phyloP scores from a whole-genome alignment of 2,113 vertebrate species.

The Pogona vitticeps region DNA sequence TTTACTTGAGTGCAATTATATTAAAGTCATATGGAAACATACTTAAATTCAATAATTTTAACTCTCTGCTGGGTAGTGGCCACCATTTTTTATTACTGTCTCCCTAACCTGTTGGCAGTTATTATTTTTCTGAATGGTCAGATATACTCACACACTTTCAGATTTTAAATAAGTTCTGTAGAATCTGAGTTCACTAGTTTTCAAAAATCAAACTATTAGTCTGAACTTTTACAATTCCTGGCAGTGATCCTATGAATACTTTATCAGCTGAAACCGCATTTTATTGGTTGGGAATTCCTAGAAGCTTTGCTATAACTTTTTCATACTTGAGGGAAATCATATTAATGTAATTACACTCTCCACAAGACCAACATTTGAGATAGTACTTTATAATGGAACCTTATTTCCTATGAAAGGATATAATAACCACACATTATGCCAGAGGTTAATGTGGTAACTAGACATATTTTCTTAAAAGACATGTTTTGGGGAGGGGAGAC shows the following conservation, averaged over 20 bases:
- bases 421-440: background rate
- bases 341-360: constrained; percentile 4
- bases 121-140: background rate
- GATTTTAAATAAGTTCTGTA: background rate
- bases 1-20: background rate
- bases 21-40: background rate
- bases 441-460: background rate
- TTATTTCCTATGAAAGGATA: background rate
- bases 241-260: background rate
- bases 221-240: constrained; percentile 9
- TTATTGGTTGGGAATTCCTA: constrained; percentile 5
- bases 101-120: background rate
- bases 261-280: background rate
- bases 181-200: background rate
- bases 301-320: constrained; percentile 8
- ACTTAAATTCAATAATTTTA: background rate
- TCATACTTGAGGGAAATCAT: constrained; percentile 7
- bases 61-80: background rate
- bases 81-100: background rate
- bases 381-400: background rate
- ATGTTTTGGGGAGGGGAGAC: background rate
- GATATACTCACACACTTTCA: background rate
- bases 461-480: background rate
- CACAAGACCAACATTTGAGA: background rate
- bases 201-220: background rate